phyloP scores from a whole-genome alignment of 1,140 invertebrate species.

The Bursaphelenchus mucronatus region DNA sequence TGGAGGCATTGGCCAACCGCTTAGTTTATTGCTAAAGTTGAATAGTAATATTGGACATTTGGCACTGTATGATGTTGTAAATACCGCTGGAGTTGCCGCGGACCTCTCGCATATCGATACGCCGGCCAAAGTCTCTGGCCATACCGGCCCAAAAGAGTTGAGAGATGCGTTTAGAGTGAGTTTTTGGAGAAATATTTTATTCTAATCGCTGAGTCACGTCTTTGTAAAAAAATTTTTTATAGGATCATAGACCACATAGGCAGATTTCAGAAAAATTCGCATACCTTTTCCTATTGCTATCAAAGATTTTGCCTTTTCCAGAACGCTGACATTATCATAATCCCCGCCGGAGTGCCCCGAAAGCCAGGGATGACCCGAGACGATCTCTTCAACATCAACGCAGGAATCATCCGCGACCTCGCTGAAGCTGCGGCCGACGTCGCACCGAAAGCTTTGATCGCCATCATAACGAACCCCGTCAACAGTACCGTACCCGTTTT shows the following conservation, averaged over 20 bases:
- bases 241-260: no score
- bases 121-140: constrained; percentile 74
- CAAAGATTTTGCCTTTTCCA: no score
- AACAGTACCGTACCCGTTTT: constrained; percentile 98
- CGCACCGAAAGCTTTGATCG: constrained; percentile 85
- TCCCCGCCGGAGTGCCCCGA: constrained; percentile 93
- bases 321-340: constrained; percentile 78
- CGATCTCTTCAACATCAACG: constrained; percentile 97
- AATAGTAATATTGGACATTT: constrained; percentile 68
- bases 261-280: no score
- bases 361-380: constrained; percentile 81
- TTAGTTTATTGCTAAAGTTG: constrained; percentile 88
- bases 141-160: constrained; percentile 73
- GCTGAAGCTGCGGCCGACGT: constrained; percentile 73
- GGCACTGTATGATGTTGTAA: constrained; percentile 85
- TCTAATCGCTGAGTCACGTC: no score
- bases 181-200: no score
- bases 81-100: constrained; percentile 91
- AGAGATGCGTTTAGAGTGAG: constrained; percentile 63
- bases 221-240: no score
- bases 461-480: constrained; percentile 93
- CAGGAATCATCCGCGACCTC: constrained; percentile 88
- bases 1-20: constrained; percentile 94
- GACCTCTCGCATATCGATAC: constrained; percentile 96
- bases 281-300: no score